phyloP scores from a whole-genome alignment of 2,797 vertebrate species.

The Arctocebus calabarensis region DNA sequence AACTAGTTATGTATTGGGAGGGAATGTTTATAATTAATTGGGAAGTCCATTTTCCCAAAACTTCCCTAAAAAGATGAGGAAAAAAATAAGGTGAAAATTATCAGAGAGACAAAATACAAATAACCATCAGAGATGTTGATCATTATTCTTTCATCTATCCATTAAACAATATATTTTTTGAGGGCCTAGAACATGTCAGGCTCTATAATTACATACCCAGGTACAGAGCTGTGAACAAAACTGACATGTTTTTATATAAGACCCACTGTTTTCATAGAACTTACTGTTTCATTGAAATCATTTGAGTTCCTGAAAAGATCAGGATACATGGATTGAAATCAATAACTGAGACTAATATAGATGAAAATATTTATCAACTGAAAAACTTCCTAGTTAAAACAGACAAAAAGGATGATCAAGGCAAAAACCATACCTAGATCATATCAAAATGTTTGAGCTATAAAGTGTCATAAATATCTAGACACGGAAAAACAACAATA shows the following conservation, averaged over 20 bases:
- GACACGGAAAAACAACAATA: neutral
- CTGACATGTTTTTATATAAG: neutral
- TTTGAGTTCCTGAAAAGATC: neutral
- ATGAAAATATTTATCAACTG: neutral
- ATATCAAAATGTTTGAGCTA: constrained; percentile 12
- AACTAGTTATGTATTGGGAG: neutral
- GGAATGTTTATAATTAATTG: neutral
- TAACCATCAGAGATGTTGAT: neutral
- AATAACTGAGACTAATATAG: neutral
- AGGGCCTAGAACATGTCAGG: neutral
- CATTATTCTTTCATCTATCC: neutral
- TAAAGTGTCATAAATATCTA: neutral
- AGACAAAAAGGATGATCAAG: neutral
- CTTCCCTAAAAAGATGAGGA: neutral
- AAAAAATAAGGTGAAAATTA: constrained; percentile 35
- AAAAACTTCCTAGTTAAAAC: constrained; percentile 10
- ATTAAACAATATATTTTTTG: neutral
- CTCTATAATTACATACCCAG: neutral
- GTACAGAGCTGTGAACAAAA: neutral
- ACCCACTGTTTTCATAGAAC: neutral
- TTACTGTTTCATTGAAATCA: neutral
- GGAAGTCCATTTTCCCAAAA: constrained; percentile 7
- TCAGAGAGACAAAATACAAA: neutral
- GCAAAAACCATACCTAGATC: neutral
- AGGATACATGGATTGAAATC: neutral